phyloP scores from a whole-genome alignment of 2,797 vertebrate species.

The Psittacula derbiana region DNA sequence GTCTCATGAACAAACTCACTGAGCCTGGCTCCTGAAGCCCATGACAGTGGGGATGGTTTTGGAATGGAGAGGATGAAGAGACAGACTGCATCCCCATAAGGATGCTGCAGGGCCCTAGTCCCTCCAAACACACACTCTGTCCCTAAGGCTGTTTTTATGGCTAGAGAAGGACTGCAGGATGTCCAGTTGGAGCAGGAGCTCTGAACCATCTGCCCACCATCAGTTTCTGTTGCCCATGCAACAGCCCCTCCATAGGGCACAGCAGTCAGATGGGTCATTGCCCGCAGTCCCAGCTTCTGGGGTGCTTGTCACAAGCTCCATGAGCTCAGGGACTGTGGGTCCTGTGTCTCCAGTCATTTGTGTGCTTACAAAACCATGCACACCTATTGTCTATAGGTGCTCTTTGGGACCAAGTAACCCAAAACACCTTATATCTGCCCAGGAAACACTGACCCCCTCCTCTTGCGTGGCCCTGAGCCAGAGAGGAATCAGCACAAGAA shows the following conservation, averaged over 20 bases:
- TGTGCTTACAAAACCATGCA: too few species aligned
- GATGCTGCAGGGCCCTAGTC: accelerated
- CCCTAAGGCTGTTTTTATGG: not conserved
- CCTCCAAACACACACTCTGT: not conserved
- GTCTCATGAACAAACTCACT: not conserved
- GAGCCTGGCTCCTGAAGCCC: not conserved
- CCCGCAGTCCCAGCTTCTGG: not conserved
- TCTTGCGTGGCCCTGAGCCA: not conserved
- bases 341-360: not conserved
- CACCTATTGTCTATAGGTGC: not conserved
- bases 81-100: not conserved
- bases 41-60: not conserved
- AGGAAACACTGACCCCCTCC: not conserved
- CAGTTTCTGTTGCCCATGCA: not conserved
- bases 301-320: not conserved
- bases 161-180: not conserved
- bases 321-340: accelerated
- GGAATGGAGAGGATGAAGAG: not conserved
- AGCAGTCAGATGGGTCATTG: not conserved
- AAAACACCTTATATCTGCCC: not conserved
- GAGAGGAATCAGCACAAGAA: not conserved
- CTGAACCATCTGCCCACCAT: not conserved
- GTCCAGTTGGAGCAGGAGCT: not conserved
- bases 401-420: not conserved
- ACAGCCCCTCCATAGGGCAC: not conserved